phyloP scores from a whole-genome alignment of 1,140 invertebrate genomes.

The Teleogryllus occipitalis region DNA sequence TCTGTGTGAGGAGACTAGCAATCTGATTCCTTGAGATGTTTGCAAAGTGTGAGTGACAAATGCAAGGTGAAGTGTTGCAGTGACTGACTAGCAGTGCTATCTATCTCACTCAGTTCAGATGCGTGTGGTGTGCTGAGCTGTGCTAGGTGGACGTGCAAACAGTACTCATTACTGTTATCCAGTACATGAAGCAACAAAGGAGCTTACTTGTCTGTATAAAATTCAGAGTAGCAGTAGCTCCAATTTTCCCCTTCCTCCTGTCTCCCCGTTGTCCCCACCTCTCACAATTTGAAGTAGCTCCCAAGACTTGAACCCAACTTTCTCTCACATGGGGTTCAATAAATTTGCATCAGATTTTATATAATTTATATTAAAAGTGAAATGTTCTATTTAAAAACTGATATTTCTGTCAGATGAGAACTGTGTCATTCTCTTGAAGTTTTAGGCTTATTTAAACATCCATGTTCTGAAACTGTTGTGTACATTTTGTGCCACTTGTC shows the following conservation, averaged over 20 bases:
- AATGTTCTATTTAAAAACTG: slow-evolving; percentile 21
- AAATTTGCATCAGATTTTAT: slow-evolving; percentile 21
- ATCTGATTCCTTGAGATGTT: slow-evolving; percentile 24
- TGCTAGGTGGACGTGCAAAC: not conserved
- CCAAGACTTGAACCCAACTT: not conserved
- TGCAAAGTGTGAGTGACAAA: slow-evolving; percentile 22
- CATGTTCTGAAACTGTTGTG: slow-evolving; percentile 24
- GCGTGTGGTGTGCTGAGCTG: not conserved
- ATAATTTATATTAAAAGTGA: slow-evolving; percentile 22
- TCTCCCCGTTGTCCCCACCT: slow-evolving; percentile 8
- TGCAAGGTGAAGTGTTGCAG: slow-evolving; percentile 18
- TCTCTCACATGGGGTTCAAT: slow-evolving; percentile 18
- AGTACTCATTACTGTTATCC: slow-evolving; percentile 11
- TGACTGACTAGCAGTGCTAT: slow-evolving; percentile 22
- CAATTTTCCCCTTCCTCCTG: slow-evolving; percentile 9
- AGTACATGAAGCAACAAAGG: slow-evolving; percentile 19
- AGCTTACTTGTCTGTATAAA: slow-evolving; percentile 20
- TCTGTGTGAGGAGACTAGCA: slow-evolving; percentile 21
- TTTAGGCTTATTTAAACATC: slow-evolving; percentile 23
- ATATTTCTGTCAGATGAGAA: slow-evolving; percentile 19
- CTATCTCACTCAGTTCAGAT: slow-evolving; percentile 10
- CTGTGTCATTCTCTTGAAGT: slow-evolving; percentile 20
- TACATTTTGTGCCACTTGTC: slow-evolving; percentile 23
- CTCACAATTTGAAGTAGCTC: not conserved
- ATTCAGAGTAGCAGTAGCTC: slow-evolving; percentile 17